Percentiles rank a stretch among this genome's conserved stretches.
phyloP scores from a whole-genome alignment of 2,797 vertebrate genomes.

The Lacerta viridis region DNA sequence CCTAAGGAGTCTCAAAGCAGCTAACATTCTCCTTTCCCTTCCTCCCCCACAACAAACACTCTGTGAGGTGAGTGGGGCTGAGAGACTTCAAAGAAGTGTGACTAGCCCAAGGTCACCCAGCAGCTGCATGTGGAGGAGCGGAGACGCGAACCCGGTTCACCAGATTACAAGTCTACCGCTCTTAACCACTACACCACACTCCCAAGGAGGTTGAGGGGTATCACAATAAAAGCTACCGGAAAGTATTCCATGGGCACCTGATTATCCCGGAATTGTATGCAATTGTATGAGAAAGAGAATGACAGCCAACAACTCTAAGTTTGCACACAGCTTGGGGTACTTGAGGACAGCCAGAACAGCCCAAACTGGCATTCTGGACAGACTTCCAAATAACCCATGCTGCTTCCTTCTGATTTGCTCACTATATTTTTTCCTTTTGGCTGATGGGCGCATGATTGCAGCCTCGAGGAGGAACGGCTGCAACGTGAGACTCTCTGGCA shows the following conservation, averaged over 20 bases:
- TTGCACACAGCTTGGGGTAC: not conserved
- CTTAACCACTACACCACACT: no score
- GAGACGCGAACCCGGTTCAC: no score
- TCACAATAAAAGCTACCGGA: conserved; percentile 28
- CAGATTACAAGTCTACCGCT: no score
- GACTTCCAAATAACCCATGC: conserved; percentile 32
- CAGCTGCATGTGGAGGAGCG: no score
- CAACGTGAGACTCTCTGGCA: conserved; percentile 32
- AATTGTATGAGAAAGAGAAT: conserved; percentile 44
- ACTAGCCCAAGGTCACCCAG: no score
- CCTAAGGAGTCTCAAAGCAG: no score
- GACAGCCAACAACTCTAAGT: conserved; percentile 39
- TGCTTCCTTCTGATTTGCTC: conserved; percentile 21
- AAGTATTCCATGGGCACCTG: conserved; percentile 30
- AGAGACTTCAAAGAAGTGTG: no score
- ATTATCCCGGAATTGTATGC: conserved; percentile 22
- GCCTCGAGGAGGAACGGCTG: conserved; percentile 4
- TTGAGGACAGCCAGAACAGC: conserved; percentile 14
- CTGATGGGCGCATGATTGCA: not conserved
- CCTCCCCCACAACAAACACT: no score
- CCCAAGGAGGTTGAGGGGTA: conserved; percentile 30
- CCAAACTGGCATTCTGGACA: conserved; percentile 46
- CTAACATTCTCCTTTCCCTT: no score
- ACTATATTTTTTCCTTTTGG: conserved; percentile 37
- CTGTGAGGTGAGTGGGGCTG: no score